phyloP scores from a whole-genome alignment of 2,797 vertebrate genomes.

The Fistularia tabacaria region DNA sequence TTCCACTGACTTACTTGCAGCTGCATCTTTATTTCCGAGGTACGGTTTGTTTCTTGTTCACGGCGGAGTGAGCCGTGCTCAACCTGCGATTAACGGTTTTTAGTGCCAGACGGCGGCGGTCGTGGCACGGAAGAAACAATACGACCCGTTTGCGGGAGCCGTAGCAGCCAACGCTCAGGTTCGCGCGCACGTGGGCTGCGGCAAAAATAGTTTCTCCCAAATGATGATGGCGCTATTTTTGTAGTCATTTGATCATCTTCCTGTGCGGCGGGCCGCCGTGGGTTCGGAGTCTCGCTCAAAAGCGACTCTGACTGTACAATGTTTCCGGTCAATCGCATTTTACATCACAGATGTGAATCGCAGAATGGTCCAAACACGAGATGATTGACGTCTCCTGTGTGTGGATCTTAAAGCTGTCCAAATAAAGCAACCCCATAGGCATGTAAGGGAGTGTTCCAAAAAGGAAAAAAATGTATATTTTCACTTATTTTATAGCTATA shows the following conservation, averaged over 20 bases:
- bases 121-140: not conserved
- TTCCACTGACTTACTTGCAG: conserved; percentile 1
- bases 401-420: not conserved
- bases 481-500: conserved; percentile 8
- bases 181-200: not conserved
- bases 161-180: not conserved
- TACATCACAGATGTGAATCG: no score
- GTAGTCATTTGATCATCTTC: not conserved
- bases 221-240: not conserved
- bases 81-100: not conserved
- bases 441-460: not conserved
- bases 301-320: no score
- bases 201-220: not conserved
- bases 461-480: not conserved
- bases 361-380: no score
- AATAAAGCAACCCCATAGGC: not conserved
- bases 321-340: no score
- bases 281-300: no score
- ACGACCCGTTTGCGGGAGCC: not conserved
- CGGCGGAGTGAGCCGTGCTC: conserved; percentile 3
- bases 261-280: not conserved
- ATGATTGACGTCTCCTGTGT: not conserved
- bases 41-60: not conserved
- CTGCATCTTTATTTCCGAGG: not conserved
- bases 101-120: not conserved